Conservation (phyloP, 1,140 invertebrate genomes). For the Drosophila murphyi region DNA sequence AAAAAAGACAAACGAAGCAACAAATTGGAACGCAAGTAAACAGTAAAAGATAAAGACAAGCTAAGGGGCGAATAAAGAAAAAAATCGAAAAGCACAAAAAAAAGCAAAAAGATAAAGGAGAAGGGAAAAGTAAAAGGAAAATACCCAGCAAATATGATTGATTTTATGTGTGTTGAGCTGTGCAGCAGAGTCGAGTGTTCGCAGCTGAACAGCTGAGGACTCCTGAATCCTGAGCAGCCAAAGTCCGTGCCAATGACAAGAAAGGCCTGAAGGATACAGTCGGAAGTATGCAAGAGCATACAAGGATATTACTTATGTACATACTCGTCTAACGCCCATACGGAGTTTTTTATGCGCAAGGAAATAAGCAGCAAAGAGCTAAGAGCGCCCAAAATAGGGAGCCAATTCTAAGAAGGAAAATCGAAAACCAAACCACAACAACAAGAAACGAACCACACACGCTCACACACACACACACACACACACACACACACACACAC, state of each 20-base stretch:
- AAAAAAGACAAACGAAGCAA: constrained; percentile 43
- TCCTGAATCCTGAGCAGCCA: constrained; percentile 4
- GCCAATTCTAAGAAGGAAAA: constrained; percentile 48
- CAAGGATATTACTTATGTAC: constrained; percentile 68
- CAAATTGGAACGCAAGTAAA: constrained; percentile 63
- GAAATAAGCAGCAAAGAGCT: constrained; percentile 38
- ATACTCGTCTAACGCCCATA: constrained; percentile 28
- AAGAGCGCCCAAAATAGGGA: constrained; percentile 14
- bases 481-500: constrained; percentile 29
- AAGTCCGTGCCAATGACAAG: constrained; percentile 44
- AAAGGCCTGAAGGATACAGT: constrained; percentile 47
- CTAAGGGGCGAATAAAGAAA: constrained; percentile 29
- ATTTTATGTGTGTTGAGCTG: constrained; percentile 71
- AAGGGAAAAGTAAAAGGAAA: constrained; percentile 18
- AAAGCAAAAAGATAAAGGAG: background rate
- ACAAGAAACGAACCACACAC: constrained; percentile 33
- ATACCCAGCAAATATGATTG: constrained; percentile 67
- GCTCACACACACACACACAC: no score
- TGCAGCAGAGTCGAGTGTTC: constrained; percentile 11
- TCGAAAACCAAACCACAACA: constrained; percentile 66
- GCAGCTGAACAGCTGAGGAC: background rate
- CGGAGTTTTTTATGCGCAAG: constrained; percentile 49
- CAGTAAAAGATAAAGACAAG: constrained; percentile 35
- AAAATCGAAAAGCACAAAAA: background rate
- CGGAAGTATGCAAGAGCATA: constrained; percentile 75